Conservation (phyloP, 2,797 vertebrate species). For the Alca torda region DNA sequence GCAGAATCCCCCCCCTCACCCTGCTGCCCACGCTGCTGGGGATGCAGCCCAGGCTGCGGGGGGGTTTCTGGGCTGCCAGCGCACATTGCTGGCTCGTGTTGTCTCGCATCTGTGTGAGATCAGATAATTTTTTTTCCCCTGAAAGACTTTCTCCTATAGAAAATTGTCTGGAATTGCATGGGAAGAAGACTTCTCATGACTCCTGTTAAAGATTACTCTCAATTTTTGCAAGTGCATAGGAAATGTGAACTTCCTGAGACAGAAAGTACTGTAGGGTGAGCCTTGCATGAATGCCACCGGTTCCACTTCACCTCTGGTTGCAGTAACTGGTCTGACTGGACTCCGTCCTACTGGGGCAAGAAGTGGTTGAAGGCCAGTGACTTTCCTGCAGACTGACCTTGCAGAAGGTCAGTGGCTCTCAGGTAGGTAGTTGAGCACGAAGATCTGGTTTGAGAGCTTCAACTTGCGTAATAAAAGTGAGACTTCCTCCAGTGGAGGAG, state of each 20-base stretch:
- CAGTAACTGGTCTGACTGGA: not conserved
- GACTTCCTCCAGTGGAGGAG: not conserved
- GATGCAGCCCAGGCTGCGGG: no score
- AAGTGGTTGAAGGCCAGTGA: not conserved
- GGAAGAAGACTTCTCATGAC: not conserved
- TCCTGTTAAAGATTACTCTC: accelerated
- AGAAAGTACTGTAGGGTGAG: not conserved
- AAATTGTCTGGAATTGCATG: not conserved
- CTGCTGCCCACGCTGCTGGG: no score
- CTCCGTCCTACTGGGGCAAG: not conserved
- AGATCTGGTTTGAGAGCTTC: not conserved
- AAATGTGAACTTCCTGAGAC: not conserved
- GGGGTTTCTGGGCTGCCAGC: no score
- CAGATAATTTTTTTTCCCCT: not conserved
- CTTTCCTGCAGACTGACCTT: not conserved
- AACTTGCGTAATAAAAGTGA: not conserved
- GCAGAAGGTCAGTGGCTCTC: not conserved
- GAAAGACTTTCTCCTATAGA: not conserved
- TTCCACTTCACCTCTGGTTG: not conserved
- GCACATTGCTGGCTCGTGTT: no score
- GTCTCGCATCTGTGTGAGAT: not conserved
- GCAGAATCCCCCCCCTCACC: no score
- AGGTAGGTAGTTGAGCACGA: accelerated
- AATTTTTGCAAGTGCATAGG: not conserved
- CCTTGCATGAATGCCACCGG: not conserved